These are phyloP conservation scores for Heterodera carotae DNA, from an alignment of 1,140 invertebrate genomes.

Conservation along the genomic window DNA sequence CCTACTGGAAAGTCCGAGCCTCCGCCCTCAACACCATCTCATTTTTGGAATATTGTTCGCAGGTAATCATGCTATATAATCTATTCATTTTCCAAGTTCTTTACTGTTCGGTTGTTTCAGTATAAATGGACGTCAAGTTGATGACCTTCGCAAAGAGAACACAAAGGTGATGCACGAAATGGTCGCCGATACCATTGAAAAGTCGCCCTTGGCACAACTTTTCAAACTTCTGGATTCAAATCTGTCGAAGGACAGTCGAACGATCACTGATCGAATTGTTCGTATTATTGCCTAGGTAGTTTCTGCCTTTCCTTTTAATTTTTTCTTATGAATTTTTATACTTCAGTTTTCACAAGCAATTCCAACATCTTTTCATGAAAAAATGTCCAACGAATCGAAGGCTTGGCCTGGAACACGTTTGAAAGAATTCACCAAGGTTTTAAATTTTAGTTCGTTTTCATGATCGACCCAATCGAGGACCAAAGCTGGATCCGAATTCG, in stretches of 20 bases:
- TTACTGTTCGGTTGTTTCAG: slow-evolving; percentile 24
- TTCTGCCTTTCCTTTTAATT: neutral
- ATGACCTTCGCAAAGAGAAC: slow-evolving; percentile 6
- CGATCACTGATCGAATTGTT: slow-evolving; percentile 16
- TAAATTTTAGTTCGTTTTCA: too few species aligned
- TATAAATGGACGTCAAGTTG: slow-evolving; percentile 23
- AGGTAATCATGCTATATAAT: slow-evolving; percentile 20
- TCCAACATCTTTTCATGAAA: slow-evolving; percentile 23
- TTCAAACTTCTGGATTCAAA: slow-evolving; percentile 18
- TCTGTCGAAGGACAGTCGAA: neutral
- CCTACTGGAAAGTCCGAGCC: neutral
- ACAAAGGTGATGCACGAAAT: slow-evolving; percentile 25
- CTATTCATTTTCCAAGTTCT: neutral
- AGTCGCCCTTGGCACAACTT: slow-evolving; percentile 30
- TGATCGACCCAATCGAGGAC: too few species aligned
- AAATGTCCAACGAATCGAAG: slow-evolving; percentile 26
- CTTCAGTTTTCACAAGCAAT: slow-evolving; percentile 33
- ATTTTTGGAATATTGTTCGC: slow-evolving; percentile 42
- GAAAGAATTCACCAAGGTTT: slow-evolving; percentile 20
- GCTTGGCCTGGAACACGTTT: slow-evolving; percentile 22
- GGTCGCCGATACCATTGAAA: slow-evolving; percentile 26
- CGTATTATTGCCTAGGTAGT: slow-evolving; percentile 4
- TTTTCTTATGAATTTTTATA: neutral
- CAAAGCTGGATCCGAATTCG: too few species aligned
- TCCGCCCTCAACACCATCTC: neutral